phyloP scores from a whole-genome alignment of 2,113 vertebrate genomes.

The Solea solea region DNA sequence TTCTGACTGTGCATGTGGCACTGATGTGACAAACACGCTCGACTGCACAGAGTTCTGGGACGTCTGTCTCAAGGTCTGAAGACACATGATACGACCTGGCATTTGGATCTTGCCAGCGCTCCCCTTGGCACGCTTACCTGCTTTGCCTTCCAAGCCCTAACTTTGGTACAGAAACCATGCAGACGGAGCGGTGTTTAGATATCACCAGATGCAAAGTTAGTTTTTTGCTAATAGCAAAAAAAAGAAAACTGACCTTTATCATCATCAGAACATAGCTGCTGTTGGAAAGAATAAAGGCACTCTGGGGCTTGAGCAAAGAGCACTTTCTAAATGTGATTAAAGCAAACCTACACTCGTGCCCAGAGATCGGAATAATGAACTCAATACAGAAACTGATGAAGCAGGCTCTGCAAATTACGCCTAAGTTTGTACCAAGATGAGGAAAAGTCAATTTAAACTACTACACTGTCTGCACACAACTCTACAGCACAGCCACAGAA shows the following conservation, averaged over 20 bases:
- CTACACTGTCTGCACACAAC: background rate
- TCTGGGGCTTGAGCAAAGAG: background rate
- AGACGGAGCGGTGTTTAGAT: background rate
- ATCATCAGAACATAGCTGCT: background rate
- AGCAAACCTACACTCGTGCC: background rate
- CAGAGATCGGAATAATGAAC: background rate
- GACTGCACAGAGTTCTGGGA: conserved; percentile 28
- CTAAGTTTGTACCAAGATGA: background rate
- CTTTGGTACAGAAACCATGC: conserved; percentile 22
- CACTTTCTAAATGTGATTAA: background rate
- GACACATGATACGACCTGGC: conserved; percentile 60
- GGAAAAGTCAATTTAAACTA: background rate
- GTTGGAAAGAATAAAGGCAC: background rate
- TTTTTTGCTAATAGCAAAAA: background rate
- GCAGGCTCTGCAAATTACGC: background rate
- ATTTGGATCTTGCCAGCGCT: conserved; percentile 45
- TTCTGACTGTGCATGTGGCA: conserved; percentile 23
- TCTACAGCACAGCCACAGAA: background rate
- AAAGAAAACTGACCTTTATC: background rate
- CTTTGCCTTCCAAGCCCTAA: conserved; percentile 10
- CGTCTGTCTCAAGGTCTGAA: conserved; percentile 45
- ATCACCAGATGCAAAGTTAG: background rate
- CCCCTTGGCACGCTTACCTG: conserved; percentile 42
- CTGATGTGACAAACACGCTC: conserved; percentile 34
- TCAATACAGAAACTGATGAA: background rate